These are phyloP conservation scores for Chiloscyllium plagiosum DNA, from an alignment of 2,113 vertebrate genomes.

Conservation along the genomic window DNA sequence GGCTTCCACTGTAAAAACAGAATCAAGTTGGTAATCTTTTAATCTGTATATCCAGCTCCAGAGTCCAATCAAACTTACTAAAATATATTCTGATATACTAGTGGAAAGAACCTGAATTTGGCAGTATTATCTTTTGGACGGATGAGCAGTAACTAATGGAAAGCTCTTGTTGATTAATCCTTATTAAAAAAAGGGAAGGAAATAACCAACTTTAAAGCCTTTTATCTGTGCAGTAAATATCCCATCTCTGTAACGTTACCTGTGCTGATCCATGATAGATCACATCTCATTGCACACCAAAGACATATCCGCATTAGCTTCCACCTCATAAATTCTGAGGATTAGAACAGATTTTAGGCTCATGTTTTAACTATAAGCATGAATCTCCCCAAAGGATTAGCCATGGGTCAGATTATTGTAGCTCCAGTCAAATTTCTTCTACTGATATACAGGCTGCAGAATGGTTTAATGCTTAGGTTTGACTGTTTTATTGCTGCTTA, in stretches of 20 bases:
- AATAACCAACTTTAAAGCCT: not conserved
- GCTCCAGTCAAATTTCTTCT: not conserved
- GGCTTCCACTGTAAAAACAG: not conserved
- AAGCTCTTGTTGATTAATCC: slow-evolving; percentile 27
- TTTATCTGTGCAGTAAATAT: not conserved
- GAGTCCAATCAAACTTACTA: slow-evolving; percentile 31
- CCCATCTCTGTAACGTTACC: not conserved
- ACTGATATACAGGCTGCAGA: not conserved
- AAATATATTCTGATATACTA: not conserved
- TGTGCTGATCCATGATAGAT: not conserved
- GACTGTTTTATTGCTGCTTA: not conserved
- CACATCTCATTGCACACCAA: not conserved
- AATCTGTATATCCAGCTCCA: slow-evolving; percentile 3
- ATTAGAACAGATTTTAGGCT: not conserved
- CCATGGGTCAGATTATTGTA: not conserved
- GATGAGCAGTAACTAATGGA: slow-evolving; percentile 26
- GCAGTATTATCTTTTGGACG: slow-evolving; percentile 11
- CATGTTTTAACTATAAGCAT: not conserved
- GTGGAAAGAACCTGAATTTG: not conserved
- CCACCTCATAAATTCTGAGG: slow-evolving; percentile 10
- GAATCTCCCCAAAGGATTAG: slow-evolving; percentile 16
- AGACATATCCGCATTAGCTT: not conserved
- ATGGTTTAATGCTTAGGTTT: not conserved
- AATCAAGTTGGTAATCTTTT: slow-evolving; percentile 10
- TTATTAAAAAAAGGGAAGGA: not conserved